Percentiles rank a stretch among this genome's conserved stretches.
Conservation (phyloP, 1,140 invertebrate species). For the Helicoverpa zea region DNA sequence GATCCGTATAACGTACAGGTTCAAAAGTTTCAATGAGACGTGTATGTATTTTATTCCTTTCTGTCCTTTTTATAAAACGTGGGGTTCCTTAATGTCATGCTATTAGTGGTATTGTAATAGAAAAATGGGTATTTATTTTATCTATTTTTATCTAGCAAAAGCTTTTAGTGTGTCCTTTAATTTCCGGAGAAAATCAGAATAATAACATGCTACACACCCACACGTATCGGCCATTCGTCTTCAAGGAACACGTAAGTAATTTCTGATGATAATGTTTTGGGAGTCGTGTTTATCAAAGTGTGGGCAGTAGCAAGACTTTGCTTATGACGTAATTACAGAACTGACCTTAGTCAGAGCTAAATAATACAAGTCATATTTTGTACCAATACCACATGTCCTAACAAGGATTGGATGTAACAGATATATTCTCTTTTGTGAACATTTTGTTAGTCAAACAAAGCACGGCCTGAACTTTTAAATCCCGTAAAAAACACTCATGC, state of each 20-base stretch:
- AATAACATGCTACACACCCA: not conserved
- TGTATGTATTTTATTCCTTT: not conserved
- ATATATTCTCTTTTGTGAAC: no score
- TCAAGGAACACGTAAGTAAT: not conserved
- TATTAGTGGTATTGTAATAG: not conserved
- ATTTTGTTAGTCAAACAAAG: no score
- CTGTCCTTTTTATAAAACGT: not conserved
- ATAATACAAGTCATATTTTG: no score
- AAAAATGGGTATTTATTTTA: not conserved
- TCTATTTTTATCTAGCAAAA: not conserved
- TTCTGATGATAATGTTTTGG: not conserved
- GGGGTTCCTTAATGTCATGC: not conserved
- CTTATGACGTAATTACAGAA: no score
- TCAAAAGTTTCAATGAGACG: not conserved
- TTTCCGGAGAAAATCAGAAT: not conserved
- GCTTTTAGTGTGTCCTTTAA: not conserved
- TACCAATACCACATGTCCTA: no score
- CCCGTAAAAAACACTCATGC: no score
- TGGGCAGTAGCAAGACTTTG: not conserved
- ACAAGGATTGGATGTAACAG: no score
- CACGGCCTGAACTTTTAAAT: no score
- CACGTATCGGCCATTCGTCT: not conserved
- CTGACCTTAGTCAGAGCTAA: no score
- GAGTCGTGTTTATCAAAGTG: not conserved
- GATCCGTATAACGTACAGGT: constrained; percentile 12